phyloP scores from a whole-genome alignment of 2,113 vertebrate genomes.

The Ginglymostoma cirratum region DNA sequence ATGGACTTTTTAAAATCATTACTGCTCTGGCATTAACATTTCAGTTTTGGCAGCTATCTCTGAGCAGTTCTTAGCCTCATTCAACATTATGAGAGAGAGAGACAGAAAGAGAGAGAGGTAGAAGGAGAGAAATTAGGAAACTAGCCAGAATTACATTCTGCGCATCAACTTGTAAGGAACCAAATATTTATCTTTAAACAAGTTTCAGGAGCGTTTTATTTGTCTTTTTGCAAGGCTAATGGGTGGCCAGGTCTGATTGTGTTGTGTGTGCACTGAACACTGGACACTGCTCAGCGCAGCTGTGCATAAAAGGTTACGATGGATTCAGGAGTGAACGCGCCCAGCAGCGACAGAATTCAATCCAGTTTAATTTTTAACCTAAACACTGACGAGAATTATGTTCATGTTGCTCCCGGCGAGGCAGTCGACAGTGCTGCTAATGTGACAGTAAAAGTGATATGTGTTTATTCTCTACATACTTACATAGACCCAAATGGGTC shows the following conservation, averaged over 20 bases:
- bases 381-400: background rate
- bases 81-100: background rate
- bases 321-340: background rate
- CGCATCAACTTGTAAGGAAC: background rate
- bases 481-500: too few species aligned
- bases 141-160: background rate
- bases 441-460: background rate
- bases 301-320: background rate
- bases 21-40: background rate
- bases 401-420: background rate
- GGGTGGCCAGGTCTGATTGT: background rate
- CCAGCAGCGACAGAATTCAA: background rate
- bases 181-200: background rate
- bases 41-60: too few species aligned
- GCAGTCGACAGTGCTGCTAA: background rate
- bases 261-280: background rate
- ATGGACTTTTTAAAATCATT: background rate
- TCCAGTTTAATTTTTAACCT: background rate
- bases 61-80: background rate
- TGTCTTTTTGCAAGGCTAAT: background rate
- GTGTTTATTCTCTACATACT: background rate
- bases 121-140: background rate
- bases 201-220: background rate
- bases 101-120: background rate
- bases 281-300: background rate